Evolutionary conservation across 2,888 invertebrate genomes (phyloP), one percentile per base, ranked within the genome.

Genomic region (Nysson spinosus): DNA sequence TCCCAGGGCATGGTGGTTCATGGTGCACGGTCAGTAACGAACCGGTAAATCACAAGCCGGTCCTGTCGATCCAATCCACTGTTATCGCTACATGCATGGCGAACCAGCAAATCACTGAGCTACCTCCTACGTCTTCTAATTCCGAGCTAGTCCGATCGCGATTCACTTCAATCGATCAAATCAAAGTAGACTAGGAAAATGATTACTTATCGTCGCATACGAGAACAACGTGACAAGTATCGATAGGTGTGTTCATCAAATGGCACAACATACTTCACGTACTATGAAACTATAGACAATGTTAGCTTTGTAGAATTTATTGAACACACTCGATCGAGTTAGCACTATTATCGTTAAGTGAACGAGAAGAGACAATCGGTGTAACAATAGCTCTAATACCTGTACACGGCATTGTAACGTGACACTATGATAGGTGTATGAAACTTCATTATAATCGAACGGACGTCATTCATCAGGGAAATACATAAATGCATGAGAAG

Each of bases 31-130:
- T 49, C 57, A 56, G 39, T 49, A 61, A 50, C 37, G 58, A n/a
- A n/a, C n/a, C n/a, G n/a, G 51, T 72, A 73, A 72, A 72, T 72
- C 72, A 62, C 52, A 30, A 42, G 28, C 12, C 43, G 26, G 14
- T 42, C 12, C 49, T 22, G 57, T 66, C 66, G 65, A 62, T 66
- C 28, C 61, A 24, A 72, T 69, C 58, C 40, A 30, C 43, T 44
- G 57, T 72, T 72, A 73, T 64, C 50, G 54, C 24, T 39, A 26
- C 34, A 26, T 52, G 47, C 44, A 55, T 46, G 47, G 46, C 50
- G 46, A 57, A 37, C 35, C 24, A 37, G 34, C 30, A 46, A 50
- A 50, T 68, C 50, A 63, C 49, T 50, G 14, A n/a, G n/a, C n/a
- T n/a, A n/a, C n/a, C n/a, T n/a, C n/a, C n/a, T n/a, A n/a, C n/a